These are phyloP conservation scores for Morbakka virulenta DNA, from an alignment of 30 jellyfish, hydroid and myxozoan species.

Conservation along the genomic window DNA sequence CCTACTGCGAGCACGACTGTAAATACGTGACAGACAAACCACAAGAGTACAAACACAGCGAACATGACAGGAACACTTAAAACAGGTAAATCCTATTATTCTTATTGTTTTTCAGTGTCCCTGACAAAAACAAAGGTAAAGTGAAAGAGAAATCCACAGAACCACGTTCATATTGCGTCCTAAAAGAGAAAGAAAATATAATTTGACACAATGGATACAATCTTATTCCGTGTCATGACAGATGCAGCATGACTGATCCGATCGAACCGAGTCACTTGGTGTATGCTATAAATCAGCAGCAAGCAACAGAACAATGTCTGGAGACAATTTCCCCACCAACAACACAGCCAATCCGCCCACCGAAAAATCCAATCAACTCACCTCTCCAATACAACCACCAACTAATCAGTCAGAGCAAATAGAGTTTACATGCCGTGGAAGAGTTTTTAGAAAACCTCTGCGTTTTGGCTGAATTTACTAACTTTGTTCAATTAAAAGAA, in stretches of 20 bases:
- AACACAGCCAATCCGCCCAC: conserved; percentile 24
- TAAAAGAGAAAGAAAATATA: conserved; percentile 7
- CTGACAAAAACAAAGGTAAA: conserved; percentile 27
- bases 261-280: conserved; percentile 33
- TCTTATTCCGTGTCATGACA: conserved; percentile 35
- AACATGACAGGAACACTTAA: too few species aligned
- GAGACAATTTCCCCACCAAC: conserved; percentile 12
- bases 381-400: conserved; percentile 14
- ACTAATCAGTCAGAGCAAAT: conserved; percentile 14
- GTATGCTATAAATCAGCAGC: conserved; percentile 12
- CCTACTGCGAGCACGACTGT: too few species aligned
- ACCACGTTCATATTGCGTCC: conserved; percentile 29
- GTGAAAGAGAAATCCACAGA: conserved; percentile 20
- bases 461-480: conserved; percentile 14
- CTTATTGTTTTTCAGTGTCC: too few species aligned
- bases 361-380: conserved; percentile 29
- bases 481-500: conserved; percentile 27
- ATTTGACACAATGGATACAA: conserved; percentile 32
- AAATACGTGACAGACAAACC: too few species aligned
- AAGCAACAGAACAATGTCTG: conserved; percentile 4
- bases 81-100: too few species aligned
- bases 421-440: conserved; percentile 33
- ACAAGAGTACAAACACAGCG: too few species aligned
- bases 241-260: conserved; percentile 12
- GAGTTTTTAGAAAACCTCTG: conserved; percentile 18